These are phyloP conservation scores for Gavialis gangeticus DNA, from an alignment of 2,113 vertebrate species.

Conservation along the genomic window DNA sequence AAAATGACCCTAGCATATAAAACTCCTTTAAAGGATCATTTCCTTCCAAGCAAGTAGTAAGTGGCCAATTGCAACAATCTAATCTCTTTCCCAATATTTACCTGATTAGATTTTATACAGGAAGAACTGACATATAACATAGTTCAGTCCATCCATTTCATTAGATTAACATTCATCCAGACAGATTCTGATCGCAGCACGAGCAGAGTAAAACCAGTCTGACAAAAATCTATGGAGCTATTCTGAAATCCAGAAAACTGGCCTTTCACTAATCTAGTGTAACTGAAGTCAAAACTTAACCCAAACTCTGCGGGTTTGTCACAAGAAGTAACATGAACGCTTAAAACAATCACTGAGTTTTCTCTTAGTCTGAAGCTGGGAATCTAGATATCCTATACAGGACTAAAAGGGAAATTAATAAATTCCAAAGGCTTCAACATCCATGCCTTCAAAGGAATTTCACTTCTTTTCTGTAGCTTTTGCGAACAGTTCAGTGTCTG, in stretches of 20 bases:
- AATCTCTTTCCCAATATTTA: background rate
- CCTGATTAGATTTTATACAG: background rate
- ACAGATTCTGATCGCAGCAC: accelerated
- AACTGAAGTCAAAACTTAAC: background rate
- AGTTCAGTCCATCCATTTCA: accelerated
- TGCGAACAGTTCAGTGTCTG: background rate
- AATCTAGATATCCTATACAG: background rate
- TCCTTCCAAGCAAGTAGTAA: slow-evolving; percentile 1
- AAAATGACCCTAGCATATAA: accelerated
- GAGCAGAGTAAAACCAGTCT: background rate
- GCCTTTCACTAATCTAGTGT: background rate
- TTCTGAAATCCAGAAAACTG: background rate
- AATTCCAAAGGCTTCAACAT: background rate
- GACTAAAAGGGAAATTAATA: background rate
- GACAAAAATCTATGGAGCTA: accelerated
- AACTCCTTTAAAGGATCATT: slow-evolving; percentile 20
- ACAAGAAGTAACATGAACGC: background rate
- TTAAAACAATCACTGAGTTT: accelerated
- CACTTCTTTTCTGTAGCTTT: background rate
- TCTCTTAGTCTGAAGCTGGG: background rate
- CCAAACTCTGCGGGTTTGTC: background rate
- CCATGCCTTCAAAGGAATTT: background rate
- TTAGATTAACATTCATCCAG: background rate
- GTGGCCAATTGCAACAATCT: background rate
- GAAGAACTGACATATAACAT: accelerated